Conservation (phyloP, 2,113 vertebrate genomes). For the Oryzias curvinotus region DNA sequence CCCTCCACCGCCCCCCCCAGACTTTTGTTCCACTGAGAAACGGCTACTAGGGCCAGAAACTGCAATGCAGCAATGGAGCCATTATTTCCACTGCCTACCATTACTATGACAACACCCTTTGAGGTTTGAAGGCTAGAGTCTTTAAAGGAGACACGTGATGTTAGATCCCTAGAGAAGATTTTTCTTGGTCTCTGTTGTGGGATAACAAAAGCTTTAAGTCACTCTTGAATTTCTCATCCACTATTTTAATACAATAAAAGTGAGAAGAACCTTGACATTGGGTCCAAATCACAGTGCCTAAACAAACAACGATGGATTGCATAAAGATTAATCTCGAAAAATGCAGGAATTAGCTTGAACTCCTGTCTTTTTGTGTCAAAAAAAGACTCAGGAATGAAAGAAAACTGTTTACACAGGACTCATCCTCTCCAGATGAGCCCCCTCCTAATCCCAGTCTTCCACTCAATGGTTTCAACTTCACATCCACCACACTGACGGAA, state of each 20-base stretch:
- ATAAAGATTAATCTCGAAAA: too few species aligned
- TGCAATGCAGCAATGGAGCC: slow-evolving; percentile 62
- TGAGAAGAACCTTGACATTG: background rate
- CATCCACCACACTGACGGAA: slow-evolving; percentile 1
- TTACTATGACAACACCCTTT: slow-evolving; percentile 75
- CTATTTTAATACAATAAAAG: slow-evolving; percentile 11
- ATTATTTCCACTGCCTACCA: slow-evolving; percentile 67
- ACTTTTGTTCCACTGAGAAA: slow-evolving; percentile 37
- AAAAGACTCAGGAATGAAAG: slow-evolving; percentile 11
- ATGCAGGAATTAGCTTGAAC: too few species aligned
- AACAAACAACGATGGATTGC: too few species aligned
- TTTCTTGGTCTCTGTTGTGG: slow-evolving; percentile 37
- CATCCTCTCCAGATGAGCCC: background rate
- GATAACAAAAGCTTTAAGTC: slow-evolving; percentile 20
- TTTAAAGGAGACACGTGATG: slow-evolving; percentile 51
- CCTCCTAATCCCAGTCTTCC: background rate
- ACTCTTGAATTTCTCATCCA: slow-evolving; percentile 24
- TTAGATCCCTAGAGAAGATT: slow-evolving; percentile 60
- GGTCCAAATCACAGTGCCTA: slow-evolving; percentile 2
- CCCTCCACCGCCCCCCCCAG: slow-evolving; percentile 18
- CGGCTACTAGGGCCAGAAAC: slow-evolving; percentile 45
- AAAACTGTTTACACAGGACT: background rate
- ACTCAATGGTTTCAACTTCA: background rate
- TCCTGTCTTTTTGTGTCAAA: too few species aligned
- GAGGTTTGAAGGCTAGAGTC: slow-evolving; percentile 59